Percentiles rank a stretch among this genome's conserved stretches.
Conservation (phyloP, 2,113 vertebrate species). For the Castor canadensis region DNA sequence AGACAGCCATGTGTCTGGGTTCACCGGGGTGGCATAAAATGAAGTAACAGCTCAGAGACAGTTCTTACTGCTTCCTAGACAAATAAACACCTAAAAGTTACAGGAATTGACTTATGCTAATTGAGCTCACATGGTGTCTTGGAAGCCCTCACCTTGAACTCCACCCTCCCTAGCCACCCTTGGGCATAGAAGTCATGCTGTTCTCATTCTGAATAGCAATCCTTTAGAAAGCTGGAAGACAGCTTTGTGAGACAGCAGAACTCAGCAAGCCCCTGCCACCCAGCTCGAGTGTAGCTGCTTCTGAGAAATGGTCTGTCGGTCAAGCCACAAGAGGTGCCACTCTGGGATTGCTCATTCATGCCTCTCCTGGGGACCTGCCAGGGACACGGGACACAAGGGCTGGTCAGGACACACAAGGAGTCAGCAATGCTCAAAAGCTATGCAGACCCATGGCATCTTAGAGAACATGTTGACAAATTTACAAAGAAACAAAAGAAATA, state of each 20-base stretch:
- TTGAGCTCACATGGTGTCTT: background rate
- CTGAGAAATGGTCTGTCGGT: background rate
- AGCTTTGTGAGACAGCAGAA: no score
- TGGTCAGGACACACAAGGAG: background rate
- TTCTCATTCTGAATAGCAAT: background rate
- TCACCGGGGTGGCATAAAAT: no score
- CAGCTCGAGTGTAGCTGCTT: background rate
- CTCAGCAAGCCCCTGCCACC: background rate
- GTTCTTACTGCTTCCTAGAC: background rate
- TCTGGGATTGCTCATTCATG: background rate
- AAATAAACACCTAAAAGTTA: background rate
- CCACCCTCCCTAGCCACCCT: background rate
- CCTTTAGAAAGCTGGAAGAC: no score
- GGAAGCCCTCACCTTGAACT: background rate
- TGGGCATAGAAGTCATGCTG: no score
- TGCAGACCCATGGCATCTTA: background rate
- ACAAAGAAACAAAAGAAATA: background rate
- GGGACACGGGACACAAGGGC: accelerated
- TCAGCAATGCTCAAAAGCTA: background rate
- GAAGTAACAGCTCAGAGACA: background rate
- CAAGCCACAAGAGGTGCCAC: background rate
- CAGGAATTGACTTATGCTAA: accelerated
- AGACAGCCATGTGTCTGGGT: background rate
- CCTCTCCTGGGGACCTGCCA: background rate
- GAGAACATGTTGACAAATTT: background rate